Conservation (phyloP, 2,113 vertebrate species). For the Chauna torquata region DNA sequence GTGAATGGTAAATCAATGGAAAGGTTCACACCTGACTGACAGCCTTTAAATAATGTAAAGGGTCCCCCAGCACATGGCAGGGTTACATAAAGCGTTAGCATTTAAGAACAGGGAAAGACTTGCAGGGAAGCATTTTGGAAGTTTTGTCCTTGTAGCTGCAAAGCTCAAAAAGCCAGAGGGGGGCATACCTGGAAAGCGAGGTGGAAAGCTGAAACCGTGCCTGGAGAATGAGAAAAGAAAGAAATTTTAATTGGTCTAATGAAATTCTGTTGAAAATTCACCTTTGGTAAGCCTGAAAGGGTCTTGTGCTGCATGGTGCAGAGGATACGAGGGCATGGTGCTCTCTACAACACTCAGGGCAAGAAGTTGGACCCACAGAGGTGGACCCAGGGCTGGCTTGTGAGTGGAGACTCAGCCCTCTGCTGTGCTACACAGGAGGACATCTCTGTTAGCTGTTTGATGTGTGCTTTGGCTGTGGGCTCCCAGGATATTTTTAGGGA, state of each 20-base stretch:
- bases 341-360: rapidly evolving
- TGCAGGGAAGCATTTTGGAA: background rate
- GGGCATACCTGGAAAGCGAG: background rate
- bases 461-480: background rate
- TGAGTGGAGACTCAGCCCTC: background rate
- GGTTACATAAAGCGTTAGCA: conserved; percentile 23
- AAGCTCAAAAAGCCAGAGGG: background rate
- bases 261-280: background rate
- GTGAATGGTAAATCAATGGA: conserved; percentile 57
- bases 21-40: conserved; percentile 54
- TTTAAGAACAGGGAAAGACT: background rate
- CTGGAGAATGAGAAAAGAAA: background rate
- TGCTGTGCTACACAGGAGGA: background rate
- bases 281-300: background rate
- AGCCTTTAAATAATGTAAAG: conserved; percentile 47
- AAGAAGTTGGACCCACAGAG: background rate
- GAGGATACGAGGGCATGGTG: background rate
- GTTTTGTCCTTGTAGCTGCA: background rate
- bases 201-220: background rate
- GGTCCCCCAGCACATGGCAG: background rate
- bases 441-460: background rate
- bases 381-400: background rate
- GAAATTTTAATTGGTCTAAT: background rate
- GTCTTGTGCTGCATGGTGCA: background rate
- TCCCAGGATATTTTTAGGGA: background rate